Conservation (phyloP, 1,140 invertebrate species). For the Pectinophora gossypiella region DNA sequence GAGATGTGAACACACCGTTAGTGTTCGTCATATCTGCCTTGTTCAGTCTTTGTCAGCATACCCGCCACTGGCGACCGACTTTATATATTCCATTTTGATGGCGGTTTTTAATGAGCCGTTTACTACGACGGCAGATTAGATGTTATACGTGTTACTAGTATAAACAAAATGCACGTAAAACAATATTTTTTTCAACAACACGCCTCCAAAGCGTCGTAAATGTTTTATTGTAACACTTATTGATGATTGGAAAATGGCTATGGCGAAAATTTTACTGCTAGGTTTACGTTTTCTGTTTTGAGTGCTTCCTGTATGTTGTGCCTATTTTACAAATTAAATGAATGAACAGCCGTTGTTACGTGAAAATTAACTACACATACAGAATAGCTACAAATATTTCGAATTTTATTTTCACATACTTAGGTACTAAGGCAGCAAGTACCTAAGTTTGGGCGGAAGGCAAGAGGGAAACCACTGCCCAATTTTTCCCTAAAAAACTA, state of each 20-base stretch:
- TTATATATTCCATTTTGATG: slow-evolving; percentile 49
- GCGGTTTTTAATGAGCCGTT: slow-evolving; percentile 57
- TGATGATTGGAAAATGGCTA: background rate
- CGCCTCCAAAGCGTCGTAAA: background rate
- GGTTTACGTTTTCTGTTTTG: background rate
- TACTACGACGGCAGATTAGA: slow-evolving; percentile 51
- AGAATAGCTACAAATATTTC: too few species aligned
- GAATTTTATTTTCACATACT: too few species aligned
- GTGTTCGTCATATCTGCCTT: too few species aligned
- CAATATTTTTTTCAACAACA: background rate
- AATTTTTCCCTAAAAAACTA: too few species aligned
- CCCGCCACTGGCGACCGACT: slow-evolving; percentile 19
- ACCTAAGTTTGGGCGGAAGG: too few species aligned
- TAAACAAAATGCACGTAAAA: slow-evolving; percentile 36
- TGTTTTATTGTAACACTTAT: background rate
- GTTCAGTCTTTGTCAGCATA: slow-evolving; percentile 20
- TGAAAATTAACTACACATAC: too few species aligned
- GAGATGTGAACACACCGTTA: too few species aligned
- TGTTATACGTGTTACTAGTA: slow-evolving; percentile 24
- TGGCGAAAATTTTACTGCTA: background rate
- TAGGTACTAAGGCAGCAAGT: too few species aligned
- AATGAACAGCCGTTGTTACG: too few species aligned
- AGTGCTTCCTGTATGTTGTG: background rate
- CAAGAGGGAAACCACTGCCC: too few species aligned
- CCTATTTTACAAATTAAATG: background rate